Percentiles rank a stretch among this genome's conserved stretches.
Evolutionary conservation across 2,888 invertebrate genomes (phyloP).

Genomic region (Hyalella azteca): DNA sequence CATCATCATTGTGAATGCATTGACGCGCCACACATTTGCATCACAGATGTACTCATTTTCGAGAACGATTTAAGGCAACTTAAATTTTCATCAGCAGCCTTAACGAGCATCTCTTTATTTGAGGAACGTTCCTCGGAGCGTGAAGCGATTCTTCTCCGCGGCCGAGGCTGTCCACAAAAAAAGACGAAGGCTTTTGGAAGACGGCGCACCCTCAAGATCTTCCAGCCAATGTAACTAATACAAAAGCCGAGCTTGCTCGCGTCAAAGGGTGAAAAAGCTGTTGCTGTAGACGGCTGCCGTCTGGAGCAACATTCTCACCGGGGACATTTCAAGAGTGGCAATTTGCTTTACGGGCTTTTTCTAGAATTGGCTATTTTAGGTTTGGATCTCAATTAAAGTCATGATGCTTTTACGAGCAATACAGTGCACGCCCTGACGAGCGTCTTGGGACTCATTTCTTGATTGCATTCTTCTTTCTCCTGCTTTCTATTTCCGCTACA

Average conservation of each 20-base stretch:
- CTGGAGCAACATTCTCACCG: background rate
- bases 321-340: slow-evolving; percentile 27
- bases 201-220: background rate
- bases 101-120: background rate
- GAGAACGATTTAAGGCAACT: background rate
- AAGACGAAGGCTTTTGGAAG: background rate
- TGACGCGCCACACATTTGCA: too few species aligned
- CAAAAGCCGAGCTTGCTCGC: background rate
- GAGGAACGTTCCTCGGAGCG: background rate
- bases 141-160: background rate
- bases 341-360: slow-evolving; percentile 33
- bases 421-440: background rate
- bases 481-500: background rate
- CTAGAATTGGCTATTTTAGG: slow-evolving; percentile 22
- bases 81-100: slow-evolving; percentile 1
- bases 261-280: slow-evolving; percentile 22
- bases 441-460: background rate
- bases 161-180: background rate
- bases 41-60: too few species aligned
- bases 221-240: slow-evolving; percentile 1
- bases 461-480: background rate
- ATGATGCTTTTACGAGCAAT: slow-evolving; percentile 25
- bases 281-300: background rate
- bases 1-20: too few species aligned
- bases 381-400: slow-evolving; percentile 31